Evolutionary conservation across 1,140 invertebrate species (phyloP).

Genomic region (Popillia japonica): DNA sequence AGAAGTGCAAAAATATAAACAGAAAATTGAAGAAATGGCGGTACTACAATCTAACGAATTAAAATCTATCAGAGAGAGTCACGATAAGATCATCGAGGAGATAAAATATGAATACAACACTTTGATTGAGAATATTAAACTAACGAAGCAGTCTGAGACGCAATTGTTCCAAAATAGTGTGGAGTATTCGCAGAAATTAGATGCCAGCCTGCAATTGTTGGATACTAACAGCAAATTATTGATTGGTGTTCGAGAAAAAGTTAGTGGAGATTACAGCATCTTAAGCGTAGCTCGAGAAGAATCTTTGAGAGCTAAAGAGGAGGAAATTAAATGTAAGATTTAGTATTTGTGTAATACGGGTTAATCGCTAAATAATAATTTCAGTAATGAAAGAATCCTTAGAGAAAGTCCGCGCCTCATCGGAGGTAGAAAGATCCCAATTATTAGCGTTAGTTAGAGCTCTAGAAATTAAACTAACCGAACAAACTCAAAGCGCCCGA

Average conservation of each 20-base stretch:
- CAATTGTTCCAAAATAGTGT: constrained; percentile 58
- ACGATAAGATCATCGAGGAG: constrained; percentile 58
- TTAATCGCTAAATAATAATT: constrained; percentile 29
- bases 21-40: constrained; percentile 57
- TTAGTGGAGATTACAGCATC: constrained; percentile 57
- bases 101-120: constrained; percentile 58
- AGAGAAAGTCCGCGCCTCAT: constrained; percentile 59
- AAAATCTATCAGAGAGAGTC: constrained; percentile 57
- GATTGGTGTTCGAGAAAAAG: constrained; percentile 54
- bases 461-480: constrained; percentile 60
- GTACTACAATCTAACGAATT: constrained; percentile 60
- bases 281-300: constrained; percentile 58
- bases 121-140: constrained; percentile 61
- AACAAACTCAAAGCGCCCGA: constrained; percentile 57
- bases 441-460: constrained; percentile 61
- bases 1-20: constrained; percentile 58
- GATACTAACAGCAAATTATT: constrained; percentile 55
- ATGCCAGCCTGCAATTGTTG: constrained; percentile 59
- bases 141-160: constrained; percentile 59
- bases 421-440: constrained; percentile 62
- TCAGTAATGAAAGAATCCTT: constrained; percentile 59
- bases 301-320: constrained; percentile 56
- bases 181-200: constrained; percentile 61
- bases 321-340: constrained; percentile 52
- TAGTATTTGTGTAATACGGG: constrained; percentile 1